Conservation (phyloP, 2,888 invertebrate genomes). For the Athrips mouffetella region DNA sequence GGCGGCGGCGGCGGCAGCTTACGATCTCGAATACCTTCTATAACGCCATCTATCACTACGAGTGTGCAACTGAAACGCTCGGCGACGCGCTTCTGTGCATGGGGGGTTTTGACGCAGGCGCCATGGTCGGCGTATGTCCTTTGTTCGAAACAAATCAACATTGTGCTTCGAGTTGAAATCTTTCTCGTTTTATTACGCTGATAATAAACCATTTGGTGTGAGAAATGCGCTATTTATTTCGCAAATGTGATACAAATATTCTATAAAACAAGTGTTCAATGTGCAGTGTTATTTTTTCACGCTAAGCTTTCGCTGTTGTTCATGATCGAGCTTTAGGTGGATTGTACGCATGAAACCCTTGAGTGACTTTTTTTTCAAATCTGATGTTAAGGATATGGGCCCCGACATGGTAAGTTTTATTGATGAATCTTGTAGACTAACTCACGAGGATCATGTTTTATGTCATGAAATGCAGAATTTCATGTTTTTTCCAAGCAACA, state of each 20-base stretch:
- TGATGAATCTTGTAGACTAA: slow-evolving; percentile 36
- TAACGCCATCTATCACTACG: slow-evolving; percentile 61
- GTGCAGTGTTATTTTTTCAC: slow-evolving; percentile 45
- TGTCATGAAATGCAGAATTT: slow-evolving; percentile 61
- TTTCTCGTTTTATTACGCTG: slow-evolving; percentile 53
- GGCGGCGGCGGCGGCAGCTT: not conserved
- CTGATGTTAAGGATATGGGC: slow-evolving; percentile 89
- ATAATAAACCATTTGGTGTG: slow-evolving; percentile 45
- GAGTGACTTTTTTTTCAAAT: slow-evolving; percentile 82
- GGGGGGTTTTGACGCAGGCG: slow-evolving; percentile 72
- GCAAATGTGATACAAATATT: slow-evolving; percentile 37
- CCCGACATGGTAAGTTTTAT: slow-evolving; percentile 85
- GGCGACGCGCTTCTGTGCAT: slow-evolving; percentile 63
- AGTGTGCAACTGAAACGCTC: slow-evolving; percentile 34
- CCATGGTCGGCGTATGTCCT: slow-evolving; percentile 75
- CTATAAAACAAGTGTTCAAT: slow-evolving; percentile 42
- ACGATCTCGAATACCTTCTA: slow-evolving; percentile 20
- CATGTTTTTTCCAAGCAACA: slow-evolving; percentile 71
- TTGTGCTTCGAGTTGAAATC: slow-evolving; percentile 65
- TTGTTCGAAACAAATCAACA: slow-evolving; percentile 78
- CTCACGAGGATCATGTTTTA: slow-evolving; percentile 48
- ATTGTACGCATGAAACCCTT: slow-evolving; percentile 82
- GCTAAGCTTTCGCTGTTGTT: slow-evolving; percentile 56
- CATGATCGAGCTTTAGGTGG: slow-evolving; percentile 67
- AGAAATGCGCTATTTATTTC: slow-evolving; percentile 50